These are phyloP conservation scores for Stenurella melanura DNA, from an alignment of 2,888 invertebrate genomes.

Conservation along the genomic window DNA sequence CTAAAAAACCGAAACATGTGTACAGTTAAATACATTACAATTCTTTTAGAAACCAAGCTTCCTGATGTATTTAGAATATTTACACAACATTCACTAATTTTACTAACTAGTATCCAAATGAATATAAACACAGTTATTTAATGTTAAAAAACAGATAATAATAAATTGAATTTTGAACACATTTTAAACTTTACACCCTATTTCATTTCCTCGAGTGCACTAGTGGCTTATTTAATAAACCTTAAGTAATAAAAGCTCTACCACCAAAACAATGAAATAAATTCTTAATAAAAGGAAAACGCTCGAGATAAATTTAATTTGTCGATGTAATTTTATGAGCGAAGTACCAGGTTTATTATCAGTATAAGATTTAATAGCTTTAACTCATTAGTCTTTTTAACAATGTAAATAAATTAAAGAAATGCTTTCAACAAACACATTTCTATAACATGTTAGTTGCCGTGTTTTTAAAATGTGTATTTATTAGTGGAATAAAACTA, in stretches of 20 bases:
- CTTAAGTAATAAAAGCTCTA: conserved; percentile 44
- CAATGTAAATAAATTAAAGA: not conserved
- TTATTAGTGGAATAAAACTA: too few relatives aligned
- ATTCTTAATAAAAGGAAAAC: conserved; percentile 46
- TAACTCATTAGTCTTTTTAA: not conserved
- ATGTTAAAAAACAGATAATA: too few relatives aligned
- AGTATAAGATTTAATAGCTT: not conserved
- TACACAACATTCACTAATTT: too few relatives aligned
- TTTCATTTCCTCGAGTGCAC: not conserved
- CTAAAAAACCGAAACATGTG: too few relatives aligned
- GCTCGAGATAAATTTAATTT: conserved; percentile 42
- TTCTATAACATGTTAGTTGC: not conserved
- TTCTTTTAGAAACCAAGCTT: too few relatives aligned
- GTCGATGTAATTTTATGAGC: conserved; percentile 40
- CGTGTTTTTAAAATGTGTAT: too few relatives aligned
- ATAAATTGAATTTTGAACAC: not conserved
- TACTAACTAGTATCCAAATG: too few relatives aligned
- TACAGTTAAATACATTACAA: too few relatives aligned
- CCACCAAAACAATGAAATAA: conserved; percentile 47
- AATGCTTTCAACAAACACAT: not conserved
- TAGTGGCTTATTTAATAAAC: not conserved
- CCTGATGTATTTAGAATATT: too few relatives aligned
- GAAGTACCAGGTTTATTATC: conserved; percentile 27
- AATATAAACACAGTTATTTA: too few relatives aligned
- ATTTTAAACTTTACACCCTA: not conserved